phyloP scores from a whole-genome alignment of 2,888 invertebrate species.

The Seira ritae region DNA sequence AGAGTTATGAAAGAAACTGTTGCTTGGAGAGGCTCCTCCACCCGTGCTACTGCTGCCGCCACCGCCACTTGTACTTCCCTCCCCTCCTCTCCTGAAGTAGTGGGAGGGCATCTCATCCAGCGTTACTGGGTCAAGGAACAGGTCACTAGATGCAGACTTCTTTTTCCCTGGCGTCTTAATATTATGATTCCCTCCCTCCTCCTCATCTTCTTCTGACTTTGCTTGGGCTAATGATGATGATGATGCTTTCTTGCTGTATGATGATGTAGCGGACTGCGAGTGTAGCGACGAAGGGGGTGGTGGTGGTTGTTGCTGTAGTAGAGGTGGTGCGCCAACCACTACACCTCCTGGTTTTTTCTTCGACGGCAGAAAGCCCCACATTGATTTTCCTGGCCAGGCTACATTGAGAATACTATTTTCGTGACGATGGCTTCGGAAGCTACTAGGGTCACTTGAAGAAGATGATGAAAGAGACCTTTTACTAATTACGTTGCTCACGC shows the following conservation, averaged over 20 bases:
- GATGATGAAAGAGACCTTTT: conserved; percentile 63
- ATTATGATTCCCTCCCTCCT: too few species aligned
- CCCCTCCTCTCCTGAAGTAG: conserved; percentile 47
- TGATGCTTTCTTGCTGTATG: conserved; percentile 57
- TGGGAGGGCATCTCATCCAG: conserved; percentile 44
- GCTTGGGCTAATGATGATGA: conserved; percentile 36
- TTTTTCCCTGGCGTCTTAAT: conserved; percentile 36
- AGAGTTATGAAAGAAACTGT: conserved; percentile 59
- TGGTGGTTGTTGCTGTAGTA: conserved; percentile 41
- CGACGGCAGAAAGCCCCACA: conserved; percentile 69
- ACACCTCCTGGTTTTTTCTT: conserved; percentile 46
- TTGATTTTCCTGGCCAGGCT: conserved; percentile 57
- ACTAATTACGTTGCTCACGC: conserved; percentile 33
- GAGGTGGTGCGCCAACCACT: neutral
- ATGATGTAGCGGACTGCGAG: conserved; percentile 28
- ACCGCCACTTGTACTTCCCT: conserved; percentile 16
- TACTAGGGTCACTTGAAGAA: conserved; percentile 41
- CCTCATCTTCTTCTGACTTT: neutral
- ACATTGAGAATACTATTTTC: conserved; percentile 66
- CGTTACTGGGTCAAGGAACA: conserved; percentile 61
- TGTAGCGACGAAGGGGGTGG: conserved; percentile 35
- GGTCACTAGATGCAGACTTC: conserved; percentile 60
- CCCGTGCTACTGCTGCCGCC: conserved; percentile 15
- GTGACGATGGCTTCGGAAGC: conserved; percentile 61
- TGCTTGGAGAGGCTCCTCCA: conserved; percentile 22